Percentiles rank a stretch among this genome's conserved stretches.
Evolutionary conservation across 1,140 invertebrate genomes (phyloP).

Genomic region (Platorchestia sp.): DNA sequence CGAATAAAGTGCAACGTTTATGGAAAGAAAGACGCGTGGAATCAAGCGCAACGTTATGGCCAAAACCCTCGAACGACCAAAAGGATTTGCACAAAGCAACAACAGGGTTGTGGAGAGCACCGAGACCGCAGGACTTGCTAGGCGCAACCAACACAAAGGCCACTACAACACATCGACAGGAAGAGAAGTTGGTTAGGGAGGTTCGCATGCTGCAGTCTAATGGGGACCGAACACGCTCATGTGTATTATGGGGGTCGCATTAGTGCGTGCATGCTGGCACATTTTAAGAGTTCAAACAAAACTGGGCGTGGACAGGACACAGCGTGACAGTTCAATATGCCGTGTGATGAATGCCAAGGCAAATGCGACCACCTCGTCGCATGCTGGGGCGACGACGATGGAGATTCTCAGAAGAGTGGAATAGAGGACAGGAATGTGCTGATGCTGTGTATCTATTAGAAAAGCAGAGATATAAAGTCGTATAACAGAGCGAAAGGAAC

Average conservation of each 20-base stretch:
- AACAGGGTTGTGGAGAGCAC: background rate
- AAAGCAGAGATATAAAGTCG: too few relatives aligned
- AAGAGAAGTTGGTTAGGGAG: background rate
- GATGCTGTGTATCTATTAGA: too few relatives aligned
- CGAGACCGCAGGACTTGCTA: background rate
- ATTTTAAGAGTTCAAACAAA: background rate
- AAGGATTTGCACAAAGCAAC: background rate
- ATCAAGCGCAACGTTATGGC: too few relatives aligned
- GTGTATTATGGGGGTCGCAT: background rate
- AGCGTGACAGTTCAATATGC: background rate
- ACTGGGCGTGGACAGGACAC: background rate
- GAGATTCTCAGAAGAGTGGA: background rate
- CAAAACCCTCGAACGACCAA: too few relatives aligned
- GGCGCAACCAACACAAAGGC: background rate
- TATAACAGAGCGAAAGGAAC: too few relatives aligned
- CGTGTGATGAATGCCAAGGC: background rate
- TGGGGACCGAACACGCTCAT: background rate
- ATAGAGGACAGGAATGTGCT: too few relatives aligned
- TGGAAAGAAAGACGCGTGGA: too few relatives aligned
- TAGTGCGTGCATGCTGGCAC: background rate
- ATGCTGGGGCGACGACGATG: background rate
- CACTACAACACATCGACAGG: background rate
- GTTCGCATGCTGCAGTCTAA: background rate
- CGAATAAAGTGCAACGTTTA: too few relatives aligned
- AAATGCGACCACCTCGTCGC: background rate